Conservation (phyloP, 2,888 invertebrate species). For the Timema podura region DNA sequence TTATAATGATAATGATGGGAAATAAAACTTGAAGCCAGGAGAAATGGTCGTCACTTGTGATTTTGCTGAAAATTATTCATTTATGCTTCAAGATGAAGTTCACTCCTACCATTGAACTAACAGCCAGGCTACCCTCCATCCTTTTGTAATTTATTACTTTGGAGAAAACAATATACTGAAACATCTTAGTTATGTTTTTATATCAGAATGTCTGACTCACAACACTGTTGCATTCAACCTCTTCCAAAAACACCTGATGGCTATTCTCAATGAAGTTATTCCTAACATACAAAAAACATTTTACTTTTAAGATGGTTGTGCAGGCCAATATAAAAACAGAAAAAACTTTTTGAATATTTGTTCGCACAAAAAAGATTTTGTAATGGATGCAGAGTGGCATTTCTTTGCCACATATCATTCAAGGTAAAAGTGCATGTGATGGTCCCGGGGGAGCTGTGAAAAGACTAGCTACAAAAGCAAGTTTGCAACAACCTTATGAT, state of each 20-base stretch:
- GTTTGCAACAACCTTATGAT: conserved; percentile 6
- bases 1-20: no score
- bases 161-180: neutral
- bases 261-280: neutral
- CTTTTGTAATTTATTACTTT: neutral
- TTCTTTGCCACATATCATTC: conserved; percentile 6
- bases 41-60: no score
- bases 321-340: conserved; percentile 6
- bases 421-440: neutral
- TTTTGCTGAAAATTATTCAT: no score
- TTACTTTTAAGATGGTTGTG: conserved; percentile 2
- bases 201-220: conserved; percentile 1
- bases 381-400: neutral
- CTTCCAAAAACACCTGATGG: neutral
- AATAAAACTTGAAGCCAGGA: no score
- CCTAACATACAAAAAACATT: neutral
- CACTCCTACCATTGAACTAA: neutral
- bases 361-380: neutral
- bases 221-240: neutral
- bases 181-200: neutral
- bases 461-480: neutral
- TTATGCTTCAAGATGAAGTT: no score
- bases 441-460: neutral
- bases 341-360: neutral
- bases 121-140: neutral